phyloP scores from a whole-genome alignment of 1,140 invertebrate species.

The Steinernema khuongi region DNA sequence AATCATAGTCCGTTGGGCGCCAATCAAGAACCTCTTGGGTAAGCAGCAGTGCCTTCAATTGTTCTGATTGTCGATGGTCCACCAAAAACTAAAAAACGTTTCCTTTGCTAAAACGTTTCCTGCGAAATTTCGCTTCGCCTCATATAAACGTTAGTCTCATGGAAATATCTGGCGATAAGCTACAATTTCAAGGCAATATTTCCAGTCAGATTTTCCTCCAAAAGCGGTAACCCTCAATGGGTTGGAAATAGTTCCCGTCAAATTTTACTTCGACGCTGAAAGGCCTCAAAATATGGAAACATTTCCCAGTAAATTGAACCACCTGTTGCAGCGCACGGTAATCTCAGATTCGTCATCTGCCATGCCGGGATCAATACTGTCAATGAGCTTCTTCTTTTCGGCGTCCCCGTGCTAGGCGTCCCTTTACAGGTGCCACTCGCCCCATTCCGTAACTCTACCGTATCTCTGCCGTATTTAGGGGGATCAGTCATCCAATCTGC shows the following conservation, averaged over 20 bases:
- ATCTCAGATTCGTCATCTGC: conserved; percentile 45
- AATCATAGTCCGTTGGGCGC: conserved; percentile 43
- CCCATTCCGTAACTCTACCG: neutral
- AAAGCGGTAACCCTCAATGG: neutral
- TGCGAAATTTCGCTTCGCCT: too few species aligned
- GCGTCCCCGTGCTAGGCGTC: conserved; percentile 50
- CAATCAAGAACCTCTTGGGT: conserved; percentile 51
- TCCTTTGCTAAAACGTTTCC: too few species aligned
- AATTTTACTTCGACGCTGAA: too few species aligned
- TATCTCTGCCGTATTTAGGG: conserved; percentile 25
- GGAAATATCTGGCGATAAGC: too few species aligned
- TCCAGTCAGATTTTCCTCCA: too few species aligned
- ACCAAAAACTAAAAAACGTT: too few species aligned
- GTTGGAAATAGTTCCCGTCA: neutral
- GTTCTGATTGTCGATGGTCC: neutral
- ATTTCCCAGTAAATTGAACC: neutral
- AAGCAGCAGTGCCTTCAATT: neutral
- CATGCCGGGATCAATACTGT: conserved; percentile 55
- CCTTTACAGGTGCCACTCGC: conserved; percentile 36
- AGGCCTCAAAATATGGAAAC: too few species aligned
- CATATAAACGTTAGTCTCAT: too few species aligned
- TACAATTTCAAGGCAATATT: too few species aligned
- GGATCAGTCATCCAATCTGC: conserved; percentile 41
- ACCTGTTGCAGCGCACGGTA: conserved; percentile 45
- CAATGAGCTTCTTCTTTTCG: conserved; percentile 51